Evolutionary conservation across 2,888 invertebrate genomes (phyloP).

Genomic region (Perdita meconis): DNA sequence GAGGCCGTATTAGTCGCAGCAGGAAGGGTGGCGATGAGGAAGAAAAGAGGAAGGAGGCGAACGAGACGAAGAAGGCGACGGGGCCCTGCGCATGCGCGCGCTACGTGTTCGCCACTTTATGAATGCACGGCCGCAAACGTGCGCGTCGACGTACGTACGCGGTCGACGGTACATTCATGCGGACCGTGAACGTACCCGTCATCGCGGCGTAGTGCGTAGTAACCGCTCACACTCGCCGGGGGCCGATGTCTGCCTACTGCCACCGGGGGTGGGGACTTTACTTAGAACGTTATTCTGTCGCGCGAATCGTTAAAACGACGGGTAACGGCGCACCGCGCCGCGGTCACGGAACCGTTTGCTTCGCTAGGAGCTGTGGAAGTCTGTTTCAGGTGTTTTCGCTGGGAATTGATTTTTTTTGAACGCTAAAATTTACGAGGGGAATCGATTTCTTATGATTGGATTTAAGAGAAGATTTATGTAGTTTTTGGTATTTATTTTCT

Average conservation of each 20-base stretch:
- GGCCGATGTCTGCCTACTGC: constrained; percentile 49
- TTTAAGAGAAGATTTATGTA: too few species aligned
- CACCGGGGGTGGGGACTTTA: constrained; percentile 50
- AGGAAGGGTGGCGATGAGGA: constrained; percentile 59
- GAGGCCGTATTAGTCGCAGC: constrained; percentile 46
- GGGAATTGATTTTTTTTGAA: neutral
- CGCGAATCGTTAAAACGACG: constrained; percentile 62
- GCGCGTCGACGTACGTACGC: constrained; percentile 66
- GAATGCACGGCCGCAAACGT: constrained; percentile 76
- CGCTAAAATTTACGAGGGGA: too few species aligned
- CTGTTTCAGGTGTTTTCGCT: neutral
- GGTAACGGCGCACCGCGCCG: constrained; percentile 43
- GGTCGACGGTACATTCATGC: constrained; percentile 69
- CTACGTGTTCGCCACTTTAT: constrained; percentile 79
- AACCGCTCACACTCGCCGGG: constrained; percentile 58
- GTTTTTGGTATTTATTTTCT: too few species aligned
- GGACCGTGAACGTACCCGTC: constrained; percentile 60
- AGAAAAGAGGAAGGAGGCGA: constrained; percentile 62
- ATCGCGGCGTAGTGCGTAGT: constrained; percentile 65
- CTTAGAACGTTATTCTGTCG: constrained; percentile 49
- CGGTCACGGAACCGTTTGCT: too few species aligned
- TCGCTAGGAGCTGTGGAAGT: too few species aligned
- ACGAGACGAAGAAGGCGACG: constrained; percentile 62
- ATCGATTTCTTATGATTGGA: too few species aligned
- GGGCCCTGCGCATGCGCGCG: constrained; percentile 76